Base-by-base conservation (phyloP, 2,888 invertebrate genomes). In the Calliscelio sp. region DNA sequence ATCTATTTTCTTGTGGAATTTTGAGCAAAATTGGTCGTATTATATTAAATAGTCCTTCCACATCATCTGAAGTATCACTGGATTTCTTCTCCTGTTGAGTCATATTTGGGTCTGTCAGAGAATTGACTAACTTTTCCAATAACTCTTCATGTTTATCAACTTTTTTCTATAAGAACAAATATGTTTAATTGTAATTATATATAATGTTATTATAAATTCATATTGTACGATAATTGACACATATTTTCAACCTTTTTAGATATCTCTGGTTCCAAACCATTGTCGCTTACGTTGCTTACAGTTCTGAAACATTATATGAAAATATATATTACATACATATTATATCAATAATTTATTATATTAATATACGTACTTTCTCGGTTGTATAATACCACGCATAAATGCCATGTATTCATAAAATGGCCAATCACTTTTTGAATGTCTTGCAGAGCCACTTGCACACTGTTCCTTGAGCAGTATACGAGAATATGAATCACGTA, bases 71-170 rank as follows among this genome's bases (percentile, higher is more conserved):
- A 14, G 35, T 18, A 6, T 35, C 22, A 18, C n/a, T n/a, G n/a
- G n/a, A 1, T 57, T 57, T 20, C 20, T 35, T n/a, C 16, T n/a
- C n/a, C 10, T 44, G 14, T 44, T 35, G 35, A n/a, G 35, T 14
- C 5, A n/a, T 16, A 22, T 16, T 14, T 16, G 57, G 57, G 16
- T 59, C 38, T 22, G 18, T 3, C 2, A 41, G 22, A 22, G 61
- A 22, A 8, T 11, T 16, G 14, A 61, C 61, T 18, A 61, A 61
- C 8, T 61, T 41, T 7, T 61, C 41, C n/a, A 61, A n/a, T 8
- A 61, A 61, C 7, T n/a, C 24, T 10, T 61, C 61, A 6, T 61
- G 38, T 28, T 41, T 61, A n/a, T n/a, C n/a, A n/a, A n/a, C n/a
- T n/a, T n/a, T n/a, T n/a, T n/a, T n/a, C 20, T 16, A 49, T 49